phyloP scores from a whole-genome alignment of 1,140 invertebrate species.

The Bursaphelenchus mucronatus region DNA sequence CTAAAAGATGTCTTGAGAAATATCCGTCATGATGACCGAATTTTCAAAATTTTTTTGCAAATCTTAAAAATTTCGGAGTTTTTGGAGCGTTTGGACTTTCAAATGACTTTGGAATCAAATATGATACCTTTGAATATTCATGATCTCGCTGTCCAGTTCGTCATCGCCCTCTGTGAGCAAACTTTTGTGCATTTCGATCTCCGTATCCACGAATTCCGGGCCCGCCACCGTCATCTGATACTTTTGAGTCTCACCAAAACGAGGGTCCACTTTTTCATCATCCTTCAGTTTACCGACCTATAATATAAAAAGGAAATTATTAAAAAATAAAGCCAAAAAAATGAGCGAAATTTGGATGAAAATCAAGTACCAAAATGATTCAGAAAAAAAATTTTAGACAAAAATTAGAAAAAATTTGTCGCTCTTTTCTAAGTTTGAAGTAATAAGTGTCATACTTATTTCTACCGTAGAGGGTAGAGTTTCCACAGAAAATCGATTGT shows the following conservation, averaged over 20 bases:
- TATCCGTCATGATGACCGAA: slow-evolving; percentile 21
- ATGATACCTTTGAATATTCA: background rate
- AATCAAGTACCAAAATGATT: too few species aligned
- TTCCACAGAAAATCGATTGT: too few species aligned
- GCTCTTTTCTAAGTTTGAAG: too few species aligned
- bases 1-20: too few species aligned
- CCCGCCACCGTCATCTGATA: slow-evolving; percentile 57
- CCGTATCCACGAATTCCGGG: slow-evolving; percentile 51
- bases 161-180: slow-evolving; percentile 41
- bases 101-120: slow-evolving; percentile 4
- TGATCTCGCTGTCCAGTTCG: slow-evolving; percentile 20
- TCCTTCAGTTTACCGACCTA: slow-evolving; percentile 18
- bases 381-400: too few species aligned
- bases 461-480: too few species aligned
- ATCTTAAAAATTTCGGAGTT: background rate
- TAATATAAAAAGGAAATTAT: slow-evolving; percentile 11
- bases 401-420: too few species aligned
- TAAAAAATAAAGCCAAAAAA: slow-evolving; percentile 3
- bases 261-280: slow-evolving; percentile 22
- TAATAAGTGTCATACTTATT: too few species aligned
- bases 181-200: slow-evolving; percentile 56
- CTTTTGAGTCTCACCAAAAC: slow-evolving; percentile 56
- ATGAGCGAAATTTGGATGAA: background rate
- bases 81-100: background rate
- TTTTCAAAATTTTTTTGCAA: background rate